phyloP scores from a whole-genome alignment of 2,113 vertebrate genomes.

The Oreochromis spilurus region DNA sequence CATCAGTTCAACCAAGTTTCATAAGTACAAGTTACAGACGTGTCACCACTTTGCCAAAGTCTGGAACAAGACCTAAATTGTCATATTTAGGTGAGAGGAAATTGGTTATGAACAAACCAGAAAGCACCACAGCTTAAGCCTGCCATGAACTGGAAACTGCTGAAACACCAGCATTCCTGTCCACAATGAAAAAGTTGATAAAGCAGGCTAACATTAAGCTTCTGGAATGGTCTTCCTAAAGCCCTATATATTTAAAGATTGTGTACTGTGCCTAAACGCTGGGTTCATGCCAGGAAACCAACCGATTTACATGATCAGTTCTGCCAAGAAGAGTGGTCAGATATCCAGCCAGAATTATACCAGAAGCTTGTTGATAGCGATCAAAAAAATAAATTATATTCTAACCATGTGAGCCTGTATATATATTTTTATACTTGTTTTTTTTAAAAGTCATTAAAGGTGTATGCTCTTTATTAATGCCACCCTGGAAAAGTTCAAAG shows the following conservation, averaged over 20 bases:
- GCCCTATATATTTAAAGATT: neutral
- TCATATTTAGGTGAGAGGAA: neutral
- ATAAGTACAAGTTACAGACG: neutral
- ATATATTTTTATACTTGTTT: neutral
- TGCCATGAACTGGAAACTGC: neutral
- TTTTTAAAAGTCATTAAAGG: neutral
- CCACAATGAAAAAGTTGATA: neutral
- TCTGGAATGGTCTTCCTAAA: neutral
- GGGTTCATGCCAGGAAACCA: neutral
- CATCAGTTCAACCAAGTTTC: neutral
- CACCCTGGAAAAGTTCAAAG: neutral
- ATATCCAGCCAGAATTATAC: neutral
- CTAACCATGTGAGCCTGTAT: neutral
- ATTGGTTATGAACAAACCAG: neutral
- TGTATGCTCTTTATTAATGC: neutral
- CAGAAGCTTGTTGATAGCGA: neutral
- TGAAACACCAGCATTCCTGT: neutral
- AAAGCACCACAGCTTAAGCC: neutral
- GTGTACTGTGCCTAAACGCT: neutral
- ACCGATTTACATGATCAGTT: neutral
- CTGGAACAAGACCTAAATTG: neutral
- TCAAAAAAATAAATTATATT: neutral
- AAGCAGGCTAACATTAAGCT: neutral
- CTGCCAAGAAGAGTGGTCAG: neutral
- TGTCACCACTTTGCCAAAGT: neutral